Evolutionary conservation across 2,797 vertebrate genomes (phyloP), one percentile per base, ranked within the genome.

Genomic region (Poeciliopsis paucimaculata): DNA sequence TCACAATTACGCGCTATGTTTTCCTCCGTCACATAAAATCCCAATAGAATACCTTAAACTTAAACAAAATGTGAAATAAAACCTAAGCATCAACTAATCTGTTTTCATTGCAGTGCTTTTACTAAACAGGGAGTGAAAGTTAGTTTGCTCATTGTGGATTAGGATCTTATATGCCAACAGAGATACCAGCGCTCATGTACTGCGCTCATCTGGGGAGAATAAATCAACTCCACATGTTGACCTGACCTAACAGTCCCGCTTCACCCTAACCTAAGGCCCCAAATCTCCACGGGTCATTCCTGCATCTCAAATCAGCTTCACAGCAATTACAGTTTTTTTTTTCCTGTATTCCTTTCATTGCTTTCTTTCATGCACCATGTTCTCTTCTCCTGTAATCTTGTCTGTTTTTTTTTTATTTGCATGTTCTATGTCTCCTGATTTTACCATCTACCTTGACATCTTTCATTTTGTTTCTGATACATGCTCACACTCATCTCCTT

Each of bases 391-490:
- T 77, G 45, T 72, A 73, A 76, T 74, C 70, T 26, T 73, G 1
- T 72, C 34, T 79, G 15, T 71, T 77, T 68, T 41, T 68, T 41
- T 68, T 45, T 23, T 74, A 41, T 51, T 20, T 77, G 45, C 64
- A 62, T 68, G 49, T 79, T 71, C 23, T 60, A 73, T 77, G 79
- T 89, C 81, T 75, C 80, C 76, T 87, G 78, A 77, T 90, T 86
- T 87, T 89, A 85, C 79, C 87, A 86, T 86, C 78, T 60, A 45
- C 87, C 81, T 75, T 83, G 82, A 86, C 87, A 77, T 91, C 68
- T 84, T 76, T 84, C 84, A 86, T 75, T 78, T 81, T 83, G 77
- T 86, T 84, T 78, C 82, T 91, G 86, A 93, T 90, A 89, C 85
- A 91, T 83, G 77, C 82, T 90, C 82, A 81, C 85, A 76, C 83